Conservation (phyloP, 2,113 vertebrate species). For the Stercorarius parasiticus region DNA sequence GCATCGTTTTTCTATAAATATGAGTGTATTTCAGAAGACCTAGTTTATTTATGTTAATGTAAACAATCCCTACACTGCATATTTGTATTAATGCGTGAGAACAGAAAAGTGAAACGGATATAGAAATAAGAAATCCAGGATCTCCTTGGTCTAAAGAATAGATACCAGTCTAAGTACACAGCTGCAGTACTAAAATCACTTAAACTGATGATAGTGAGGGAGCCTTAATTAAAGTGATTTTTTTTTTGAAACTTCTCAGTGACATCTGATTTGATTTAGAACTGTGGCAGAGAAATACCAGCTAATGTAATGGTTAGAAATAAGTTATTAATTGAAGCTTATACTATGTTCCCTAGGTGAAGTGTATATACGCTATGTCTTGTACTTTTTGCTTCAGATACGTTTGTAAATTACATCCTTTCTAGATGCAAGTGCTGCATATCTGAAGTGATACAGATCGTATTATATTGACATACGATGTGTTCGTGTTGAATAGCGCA, state of each 20-base stretch:
- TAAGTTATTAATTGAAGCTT: not conserved
- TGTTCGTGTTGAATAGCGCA: not conserved
- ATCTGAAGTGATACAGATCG: not conserved
- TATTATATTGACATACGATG: rapidly evolving
- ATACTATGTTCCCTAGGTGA: not conserved
- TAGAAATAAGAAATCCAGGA: not conserved
- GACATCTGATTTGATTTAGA: not conserved
- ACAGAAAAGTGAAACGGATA: not conserved
- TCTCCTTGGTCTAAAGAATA: not conserved
- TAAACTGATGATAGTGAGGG: not conserved
- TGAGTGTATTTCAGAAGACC: not conserved
- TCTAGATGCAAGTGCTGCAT: not conserved
- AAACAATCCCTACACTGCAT: not conserved
- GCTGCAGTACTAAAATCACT: not conserved
- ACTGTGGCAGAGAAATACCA: not conserved
- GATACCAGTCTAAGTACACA: not conserved
- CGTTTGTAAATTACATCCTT: not conserved
- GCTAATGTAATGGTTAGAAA: not conserved
- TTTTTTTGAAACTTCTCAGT: not conserved
- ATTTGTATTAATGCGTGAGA: not conserved
- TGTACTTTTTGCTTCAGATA: not conserved
- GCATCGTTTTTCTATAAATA: not conserved
- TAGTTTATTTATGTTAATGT: not conserved
- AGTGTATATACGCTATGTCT: not conserved
- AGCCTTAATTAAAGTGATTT: not conserved